These are phyloP conservation scores for Buceros bicornis DNA, from an alignment of 2,797 vertebrate genomes.

Conservation along the genomic window DNA sequence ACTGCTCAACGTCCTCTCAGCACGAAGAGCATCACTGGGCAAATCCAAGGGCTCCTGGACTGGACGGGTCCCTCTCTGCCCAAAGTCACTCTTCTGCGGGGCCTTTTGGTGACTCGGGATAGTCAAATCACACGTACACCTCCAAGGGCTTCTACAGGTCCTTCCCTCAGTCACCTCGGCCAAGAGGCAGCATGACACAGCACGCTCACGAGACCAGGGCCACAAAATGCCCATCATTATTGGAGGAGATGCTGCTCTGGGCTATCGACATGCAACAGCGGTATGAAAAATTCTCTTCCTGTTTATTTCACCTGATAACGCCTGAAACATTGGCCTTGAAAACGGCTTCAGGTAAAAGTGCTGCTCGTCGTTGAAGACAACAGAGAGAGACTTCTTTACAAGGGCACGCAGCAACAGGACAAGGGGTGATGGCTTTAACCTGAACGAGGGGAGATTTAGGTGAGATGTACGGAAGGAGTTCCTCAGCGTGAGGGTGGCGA, in stretches of 20 bases:
- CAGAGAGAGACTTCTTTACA: too few relatives aligned
- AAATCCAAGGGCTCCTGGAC: background rate
- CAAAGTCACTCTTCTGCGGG: too few relatives aligned
- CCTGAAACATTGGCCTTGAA: background rate
- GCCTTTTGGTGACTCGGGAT: background rate
- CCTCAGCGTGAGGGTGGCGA: too few relatives aligned
- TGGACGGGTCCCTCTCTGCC: too few relatives aligned
- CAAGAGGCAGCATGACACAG: background rate
- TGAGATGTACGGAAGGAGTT: too few relatives aligned
- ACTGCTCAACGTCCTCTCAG: background rate
- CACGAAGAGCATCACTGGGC: background rate
- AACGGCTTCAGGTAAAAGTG: background rate
- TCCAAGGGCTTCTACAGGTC: background rate
- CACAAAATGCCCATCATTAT: background rate
- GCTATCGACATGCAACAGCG: background rate
- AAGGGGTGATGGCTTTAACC: too few relatives aligned
- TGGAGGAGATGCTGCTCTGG: background rate
- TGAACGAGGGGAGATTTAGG: too few relatives aligned
- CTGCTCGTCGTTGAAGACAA: background rate
- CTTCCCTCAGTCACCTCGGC: too few relatives aligned
- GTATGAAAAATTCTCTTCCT: background rate
- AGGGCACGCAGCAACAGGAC: too few relatives aligned
- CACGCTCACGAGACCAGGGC: rapidly evolving
- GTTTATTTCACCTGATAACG: background rate
- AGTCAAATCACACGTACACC: background rate